A percentile compares a stretch with the other conserved stretches of the same genome.
Conservation (phyloP, 2,113 vertebrate species). For the Crocuta crocuta region DNA sequence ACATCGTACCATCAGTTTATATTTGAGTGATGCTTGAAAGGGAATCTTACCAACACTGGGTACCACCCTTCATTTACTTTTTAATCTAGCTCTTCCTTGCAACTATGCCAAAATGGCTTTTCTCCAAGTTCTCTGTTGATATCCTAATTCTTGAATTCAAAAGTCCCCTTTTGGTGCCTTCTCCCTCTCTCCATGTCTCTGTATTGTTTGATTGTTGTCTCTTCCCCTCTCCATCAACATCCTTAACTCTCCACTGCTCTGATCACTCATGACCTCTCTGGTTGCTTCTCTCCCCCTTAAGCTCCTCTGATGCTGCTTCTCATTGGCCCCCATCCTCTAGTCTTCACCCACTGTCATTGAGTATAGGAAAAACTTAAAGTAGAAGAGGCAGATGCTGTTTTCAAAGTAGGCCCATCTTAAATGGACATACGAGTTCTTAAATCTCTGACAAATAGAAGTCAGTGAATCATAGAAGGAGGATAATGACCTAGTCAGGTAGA, state of each 20-base stretch:
- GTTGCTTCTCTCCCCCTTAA: not conserved
- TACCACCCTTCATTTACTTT: not conserved
- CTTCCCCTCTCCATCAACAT: not conserved
- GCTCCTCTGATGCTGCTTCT: not conserved
- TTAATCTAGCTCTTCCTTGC: not conserved
- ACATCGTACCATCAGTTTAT: not conserved
- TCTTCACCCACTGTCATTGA: not conserved
- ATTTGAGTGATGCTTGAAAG: not conserved
- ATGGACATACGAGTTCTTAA: not conserved
- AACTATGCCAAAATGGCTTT: not conserved
- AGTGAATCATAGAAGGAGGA: not conserved
- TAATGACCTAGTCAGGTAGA: not conserved
- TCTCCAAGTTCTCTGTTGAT: not conserved
- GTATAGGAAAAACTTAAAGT: not conserved
- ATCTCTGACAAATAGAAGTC: not conserved
- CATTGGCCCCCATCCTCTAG: not conserved
- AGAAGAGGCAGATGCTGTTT: not conserved
- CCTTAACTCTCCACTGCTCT: not conserved
- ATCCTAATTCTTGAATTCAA: not conserved
- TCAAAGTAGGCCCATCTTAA: not conserved
- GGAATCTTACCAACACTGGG: not conserved
- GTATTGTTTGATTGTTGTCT: fast-evolving
- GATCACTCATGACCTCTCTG: not conserved
- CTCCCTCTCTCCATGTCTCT: not conserved
- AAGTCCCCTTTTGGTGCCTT: not conserved